Evolutionary conservation across 1,140 invertebrate species (phyloP), one percentile per base, ranked within the genome.

Genomic region (Hetaerina americana): DNA sequence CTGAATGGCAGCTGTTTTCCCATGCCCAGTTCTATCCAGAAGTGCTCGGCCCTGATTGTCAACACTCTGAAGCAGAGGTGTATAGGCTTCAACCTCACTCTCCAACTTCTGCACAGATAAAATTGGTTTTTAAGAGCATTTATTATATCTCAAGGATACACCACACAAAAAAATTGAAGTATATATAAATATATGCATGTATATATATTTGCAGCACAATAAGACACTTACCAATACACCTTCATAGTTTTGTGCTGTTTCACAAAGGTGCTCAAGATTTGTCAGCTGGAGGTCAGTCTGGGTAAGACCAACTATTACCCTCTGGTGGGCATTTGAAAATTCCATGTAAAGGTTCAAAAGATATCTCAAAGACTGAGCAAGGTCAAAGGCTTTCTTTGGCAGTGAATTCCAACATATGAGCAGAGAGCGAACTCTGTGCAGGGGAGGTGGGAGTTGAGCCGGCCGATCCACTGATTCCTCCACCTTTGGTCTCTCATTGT

Each of bases 211-310:
- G n/a, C n/a, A n/a, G n/a, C n/a, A n/a, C n/a, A n/a, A n/a, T n/a
- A n/a, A n/a, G n/a, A n/a, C 49, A 29, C 70, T 73, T 70, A 70
- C 66, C 69, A 70, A 69, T 68, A 40, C 72, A n/a, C 67, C 31
- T 31, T 72, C 69, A 22, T 68, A 75, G 74, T 79, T 75, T 79
- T 85, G 73, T 71, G 83, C 76, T 70, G 83, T 73, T 66, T 80
- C 75, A 72, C 84, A 81, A 1, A 90, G 79, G 73, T 91, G 87
- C 75, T 90, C 84, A 5, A 90, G 77, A 73, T 90, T 83, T 0
- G 89, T 90, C 1, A 92, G 77, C 26, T 86, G 80, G 0, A 88
- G 87, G 76, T 92, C 89, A 1, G 90, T 83, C 74, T 88, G 86
- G 0, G 87, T 88, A 3, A 92, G 79, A 0, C 85, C 86, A 12